Conservation (phyloP, 2,797 vertebrate genomes). For the Melanotaenia nigrans region DNA sequence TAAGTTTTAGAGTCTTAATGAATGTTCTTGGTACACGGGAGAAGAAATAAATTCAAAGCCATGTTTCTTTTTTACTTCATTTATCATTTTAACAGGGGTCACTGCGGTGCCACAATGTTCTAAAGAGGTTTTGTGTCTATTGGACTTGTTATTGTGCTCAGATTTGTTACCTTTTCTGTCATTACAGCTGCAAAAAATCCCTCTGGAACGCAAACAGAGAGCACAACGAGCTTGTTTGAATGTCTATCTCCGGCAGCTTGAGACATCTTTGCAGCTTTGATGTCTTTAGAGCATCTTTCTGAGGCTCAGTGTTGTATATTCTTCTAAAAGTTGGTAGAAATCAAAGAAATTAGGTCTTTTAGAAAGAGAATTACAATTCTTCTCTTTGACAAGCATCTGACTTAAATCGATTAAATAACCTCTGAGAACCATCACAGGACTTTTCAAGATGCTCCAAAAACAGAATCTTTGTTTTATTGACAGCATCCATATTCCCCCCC, state of each 20-base stretch:
- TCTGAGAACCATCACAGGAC: background rate
- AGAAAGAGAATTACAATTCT: background rate
- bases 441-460: background rate
- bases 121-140: background rate
- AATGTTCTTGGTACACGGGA: background rate
- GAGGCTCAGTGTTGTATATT: background rate
- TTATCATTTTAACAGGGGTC: no score
- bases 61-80: no score
- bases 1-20: background rate
- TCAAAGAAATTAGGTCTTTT: background rate
- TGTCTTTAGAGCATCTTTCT: background rate
- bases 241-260: background rate
- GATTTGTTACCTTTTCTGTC: constrained; percentile 14
- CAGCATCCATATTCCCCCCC: constrained; percentile 9
- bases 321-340: background rate
- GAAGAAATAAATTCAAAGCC: background rate
- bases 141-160: background rate
- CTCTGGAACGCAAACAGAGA: background rate
- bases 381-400: background rate
- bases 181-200: background rate
- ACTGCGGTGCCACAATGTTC: background rate
- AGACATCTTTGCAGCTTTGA: constrained; percentile 5
- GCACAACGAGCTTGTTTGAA: no score
- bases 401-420: background rate
- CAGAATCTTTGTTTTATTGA: constrained; percentile 10